Evolutionary conservation across 2,113 vertebrate genomes (phyloP).

Genomic region (Marcusenius ussheri): DNA sequence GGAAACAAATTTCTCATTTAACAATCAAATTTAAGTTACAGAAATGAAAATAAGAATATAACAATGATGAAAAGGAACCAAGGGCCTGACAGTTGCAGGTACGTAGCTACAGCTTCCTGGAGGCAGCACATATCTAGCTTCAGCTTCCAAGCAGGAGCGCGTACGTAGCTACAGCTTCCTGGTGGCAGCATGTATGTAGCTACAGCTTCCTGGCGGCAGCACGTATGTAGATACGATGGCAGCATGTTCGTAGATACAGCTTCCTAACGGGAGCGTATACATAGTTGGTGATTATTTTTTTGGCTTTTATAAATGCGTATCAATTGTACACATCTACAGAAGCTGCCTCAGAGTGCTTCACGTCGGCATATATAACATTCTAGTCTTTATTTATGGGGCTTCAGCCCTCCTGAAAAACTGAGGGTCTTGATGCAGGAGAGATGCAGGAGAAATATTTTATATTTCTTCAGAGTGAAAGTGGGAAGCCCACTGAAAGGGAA

Average conservation of each 20-base stretch:
- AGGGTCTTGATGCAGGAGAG: neutral
- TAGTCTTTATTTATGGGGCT: neutral
- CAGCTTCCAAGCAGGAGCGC: neutral
- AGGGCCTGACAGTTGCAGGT: neutral
- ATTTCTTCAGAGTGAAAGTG: neutral
- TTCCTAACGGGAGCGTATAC: neutral
- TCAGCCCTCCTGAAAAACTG: neutral
- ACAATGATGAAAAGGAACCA: neutral
- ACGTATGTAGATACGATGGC: rapidly evolving
- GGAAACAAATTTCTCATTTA: neutral
- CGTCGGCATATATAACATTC: neutral
- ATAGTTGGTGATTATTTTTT: neutral
- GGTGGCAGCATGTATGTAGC: no score
- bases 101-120: neutral
- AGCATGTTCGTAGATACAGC: neutral
- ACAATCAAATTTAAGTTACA: neutral
- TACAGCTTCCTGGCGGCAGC: neutral
- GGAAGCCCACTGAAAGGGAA: neutral
- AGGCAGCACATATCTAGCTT: neutral
- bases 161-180: neutral
- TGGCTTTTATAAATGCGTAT: neutral
- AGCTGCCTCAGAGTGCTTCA: neutral
- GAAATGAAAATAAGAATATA: neutral
- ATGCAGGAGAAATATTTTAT: neutral
- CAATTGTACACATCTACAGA: neutral